Base-by-base conservation (phyloP, 2,888 invertebrate genomes). In the Diloba caeruleocephala region DNA sequence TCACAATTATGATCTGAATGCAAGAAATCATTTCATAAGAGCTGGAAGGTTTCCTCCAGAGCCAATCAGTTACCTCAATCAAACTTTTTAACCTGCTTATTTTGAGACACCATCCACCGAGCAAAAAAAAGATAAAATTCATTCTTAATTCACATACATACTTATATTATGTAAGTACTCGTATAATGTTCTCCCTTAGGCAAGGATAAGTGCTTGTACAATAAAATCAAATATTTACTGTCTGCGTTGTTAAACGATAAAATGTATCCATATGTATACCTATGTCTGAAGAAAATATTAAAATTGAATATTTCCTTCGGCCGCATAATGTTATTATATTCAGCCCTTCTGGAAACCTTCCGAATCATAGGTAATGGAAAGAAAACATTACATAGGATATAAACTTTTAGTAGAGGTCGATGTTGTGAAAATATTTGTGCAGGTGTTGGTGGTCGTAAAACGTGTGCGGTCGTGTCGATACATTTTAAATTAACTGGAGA, bases 361-460 rank as follows among this genome's bases (percentile, higher is more conserved):
- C 78, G 76, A 81, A 85, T 82, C 79, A 77, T 83, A 74, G 74
- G 74, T 85, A 87, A 88, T 87, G 87, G 81, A 88, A 88, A 75
- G 79, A 85, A 85, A 88, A 87, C 80, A 86, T 82, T 78, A 77
- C 61, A 61, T 55, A 49, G 50, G 45, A 51, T 64, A 71, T 71
- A 78, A 81, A 81, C 68, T 81, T 80, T 81, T 74, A 76, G 76
- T 60, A 54, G 55, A 45, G 50, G 55, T 49, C 52, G 53, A 55
- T 50, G 63, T 57, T 60, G 52, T 49, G 53, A 59, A 60, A 71
- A 66, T 62, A 59, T 69, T 61, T 74, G 56, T 58, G 38, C 37
- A 55, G 29, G 23, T 37, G 49, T 54, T 28, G 43, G 29, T 39
- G 39, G 26, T 37, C 45, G 39, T 37, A 41, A 48, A 64, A 63